phyloP scores from a whole-genome alignment of 2,797 vertebrate genomes.

The Leuciscus waleckii region DNA sequence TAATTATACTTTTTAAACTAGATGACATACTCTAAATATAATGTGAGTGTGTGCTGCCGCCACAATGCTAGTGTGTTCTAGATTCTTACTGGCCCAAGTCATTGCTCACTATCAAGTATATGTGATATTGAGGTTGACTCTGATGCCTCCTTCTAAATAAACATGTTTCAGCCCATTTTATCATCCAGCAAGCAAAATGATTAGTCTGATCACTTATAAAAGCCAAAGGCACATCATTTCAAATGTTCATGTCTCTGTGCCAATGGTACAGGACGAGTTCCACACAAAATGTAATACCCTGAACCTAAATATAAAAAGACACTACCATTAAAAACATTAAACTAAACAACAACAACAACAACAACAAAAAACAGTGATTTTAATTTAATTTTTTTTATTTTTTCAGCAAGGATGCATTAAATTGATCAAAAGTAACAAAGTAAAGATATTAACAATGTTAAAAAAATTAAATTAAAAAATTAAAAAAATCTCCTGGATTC shows the following conservation, averaged over 20 bases:
- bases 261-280: background rate
- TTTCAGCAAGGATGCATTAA: background rate
- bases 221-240: background rate
- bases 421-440: background rate
- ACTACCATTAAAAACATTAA: background rate
- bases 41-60: background rate
- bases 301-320: background rate
- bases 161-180: background rate
- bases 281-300: background rate
- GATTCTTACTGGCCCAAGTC: background rate
- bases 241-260: background rate
- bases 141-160: background rate
- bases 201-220: constrained; percentile 5
- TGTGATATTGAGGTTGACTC: background rate
- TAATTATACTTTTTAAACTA: background rate
- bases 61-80: background rate
- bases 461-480: background rate
- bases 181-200: background rate
- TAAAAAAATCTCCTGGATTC: too few relatives aligned
- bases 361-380: fast-evolving
- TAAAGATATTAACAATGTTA: background rate
- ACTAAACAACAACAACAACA: too few relatives aligned
- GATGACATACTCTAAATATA: background rate
- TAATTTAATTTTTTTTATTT: too few relatives aligned
- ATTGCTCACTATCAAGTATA: background rate